A percentile compares a stretch with the other conserved stretches of the same genome.
phyloP scores from a whole-genome alignment of 2,888 invertebrate species.

The Sinotaia quadrata region DNA sequence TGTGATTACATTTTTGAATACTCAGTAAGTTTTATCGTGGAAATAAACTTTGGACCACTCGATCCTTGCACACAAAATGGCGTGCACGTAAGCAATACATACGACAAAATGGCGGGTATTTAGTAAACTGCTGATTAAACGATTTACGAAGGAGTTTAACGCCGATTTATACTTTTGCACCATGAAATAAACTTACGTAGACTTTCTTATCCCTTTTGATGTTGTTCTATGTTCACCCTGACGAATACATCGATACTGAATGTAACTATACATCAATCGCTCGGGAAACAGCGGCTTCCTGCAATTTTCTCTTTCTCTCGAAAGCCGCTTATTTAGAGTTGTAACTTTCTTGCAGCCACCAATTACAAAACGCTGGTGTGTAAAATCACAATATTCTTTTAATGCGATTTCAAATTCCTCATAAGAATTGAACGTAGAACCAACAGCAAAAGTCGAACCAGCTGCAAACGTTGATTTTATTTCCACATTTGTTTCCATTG shows the following conservation, averaged over 20 bases:
- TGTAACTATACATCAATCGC: slow-evolving; percentile 3
- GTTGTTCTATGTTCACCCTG: slow-evolving; percentile 22
- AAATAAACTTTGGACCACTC: no score
- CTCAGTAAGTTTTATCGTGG: no score
- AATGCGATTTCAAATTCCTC: slow-evolving; percentile 14
- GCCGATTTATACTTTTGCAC: no score
- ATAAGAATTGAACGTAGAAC: slow-evolving; percentile 18
- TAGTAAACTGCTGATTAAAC: background rate
- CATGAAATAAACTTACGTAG: slow-evolving; percentile 19
- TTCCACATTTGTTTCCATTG: background rate
- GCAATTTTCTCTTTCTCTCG: no score
- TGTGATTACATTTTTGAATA: no score
- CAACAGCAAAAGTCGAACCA: background rate
- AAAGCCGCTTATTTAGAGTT: slow-evolving; percentile 9
- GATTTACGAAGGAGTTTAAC: no score
- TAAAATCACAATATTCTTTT: slow-evolving; percentile 18
- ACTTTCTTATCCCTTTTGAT: slow-evolving; percentile 18
- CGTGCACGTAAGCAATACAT: background rate
- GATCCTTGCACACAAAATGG: background rate
- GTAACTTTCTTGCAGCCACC: slow-evolving; percentile 9
- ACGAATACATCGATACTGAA: slow-evolving; percentile 25
- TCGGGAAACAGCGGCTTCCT: slow-evolving; percentile 14
- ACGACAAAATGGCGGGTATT: slow-evolving; percentile 1
- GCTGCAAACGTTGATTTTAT: background rate
- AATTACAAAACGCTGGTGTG: slow-evolving; percentile 18